Conservation (phyloP, 2,888 invertebrate genomes). For the Liodrosophila aerea region DNA sequence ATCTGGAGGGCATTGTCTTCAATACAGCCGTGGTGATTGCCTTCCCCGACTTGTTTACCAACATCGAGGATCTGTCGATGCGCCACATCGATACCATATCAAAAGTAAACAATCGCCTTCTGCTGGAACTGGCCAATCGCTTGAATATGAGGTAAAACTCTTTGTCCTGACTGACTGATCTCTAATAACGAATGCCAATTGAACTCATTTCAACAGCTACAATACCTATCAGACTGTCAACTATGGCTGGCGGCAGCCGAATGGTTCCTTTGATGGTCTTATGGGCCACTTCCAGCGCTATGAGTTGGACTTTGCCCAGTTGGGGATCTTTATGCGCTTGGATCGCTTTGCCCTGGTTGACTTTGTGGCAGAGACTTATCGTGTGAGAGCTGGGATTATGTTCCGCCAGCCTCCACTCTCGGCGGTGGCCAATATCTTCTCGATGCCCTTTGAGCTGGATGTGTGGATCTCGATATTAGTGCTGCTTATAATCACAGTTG, state of each 20-base stretch:
- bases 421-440: slow-evolving; percentile 85
- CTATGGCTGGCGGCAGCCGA: slow-evolving; percentile 84
- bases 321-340: slow-evolving; percentile 84
- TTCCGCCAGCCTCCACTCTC: slow-evolving; percentile 86
- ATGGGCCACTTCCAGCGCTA: slow-evolving; percentile 85
- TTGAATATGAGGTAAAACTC: slow-evolving; percentile 81
- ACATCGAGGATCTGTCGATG: slow-evolving; percentile 79
- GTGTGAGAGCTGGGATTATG: slow-evolving; percentile 84
- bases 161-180: not conserved
- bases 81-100: slow-evolving; percentile 83
- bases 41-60: slow-evolving; percentile 81
- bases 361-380: slow-evolving; percentile 84
- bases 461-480: slow-evolving; percentile 84
- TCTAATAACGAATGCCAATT: too few relatives aligned
- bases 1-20: slow-evolving; percentile 79
- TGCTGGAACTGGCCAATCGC: slow-evolving; percentile 79
- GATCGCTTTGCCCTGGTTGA: slow-evolving; percentile 84
- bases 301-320: slow-evolving; percentile 84
- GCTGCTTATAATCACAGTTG: slow-evolving; percentile 72
- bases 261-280: slow-evolving; percentile 85
- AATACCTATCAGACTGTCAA: slow-evolving; percentile 81
- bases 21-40: slow-evolving; percentile 80
- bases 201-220: slow-evolving; percentile 60
- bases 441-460: slow-evolving; percentile 84
- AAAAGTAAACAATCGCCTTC: slow-evolving; percentile 82